Percentiles rank a stretch among this genome's conserved stretches.
phyloP scores from a whole-genome alignment of 2,113 vertebrate species.

The Mugil cephalus region DNA sequence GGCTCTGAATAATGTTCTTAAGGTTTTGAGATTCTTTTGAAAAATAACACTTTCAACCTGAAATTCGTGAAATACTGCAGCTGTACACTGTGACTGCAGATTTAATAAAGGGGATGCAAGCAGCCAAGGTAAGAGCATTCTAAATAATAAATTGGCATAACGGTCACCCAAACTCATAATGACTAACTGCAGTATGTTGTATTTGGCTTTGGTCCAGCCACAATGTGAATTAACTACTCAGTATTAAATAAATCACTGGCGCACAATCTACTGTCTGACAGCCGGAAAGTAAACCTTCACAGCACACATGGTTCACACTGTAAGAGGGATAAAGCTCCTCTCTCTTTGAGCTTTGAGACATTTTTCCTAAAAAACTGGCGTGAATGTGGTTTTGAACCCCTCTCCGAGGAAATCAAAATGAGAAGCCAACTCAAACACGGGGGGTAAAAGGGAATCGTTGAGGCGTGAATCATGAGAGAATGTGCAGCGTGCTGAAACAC shows the following conservation, averaged over 20 bases:
- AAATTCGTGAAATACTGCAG: neutral
- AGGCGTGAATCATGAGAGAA: conserved; percentile 3
- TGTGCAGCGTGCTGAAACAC: conserved; percentile 1
- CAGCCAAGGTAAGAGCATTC: neutral
- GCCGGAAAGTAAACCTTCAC: conserved; percentile 12
- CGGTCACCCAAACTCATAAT: neutral
- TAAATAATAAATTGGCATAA: neutral
- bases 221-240: conserved; percentile 3
- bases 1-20: neutral
- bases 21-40: neutral
- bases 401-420: conserved; percentile 16
- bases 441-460: conserved; percentile 28
- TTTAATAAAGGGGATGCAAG: neutral
- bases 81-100: neutral
- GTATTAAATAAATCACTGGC: neutral
- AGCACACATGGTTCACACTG: neutral
- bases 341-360: conserved; percentile 15
- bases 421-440: conserved; percentile 22
- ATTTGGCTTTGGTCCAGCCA: conserved; percentile 18
- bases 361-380: neutral
- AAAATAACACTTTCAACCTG: neutral
- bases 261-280: neutral
- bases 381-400: conserved; percentile 5
- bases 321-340: neutral
- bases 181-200: neutral